A percentile compares a stretch with the other conserved stretches of the same genome.
phyloP scores from a whole-genome alignment of 2,113 vertebrate species.

The Oxyruncus cristatus region DNA sequence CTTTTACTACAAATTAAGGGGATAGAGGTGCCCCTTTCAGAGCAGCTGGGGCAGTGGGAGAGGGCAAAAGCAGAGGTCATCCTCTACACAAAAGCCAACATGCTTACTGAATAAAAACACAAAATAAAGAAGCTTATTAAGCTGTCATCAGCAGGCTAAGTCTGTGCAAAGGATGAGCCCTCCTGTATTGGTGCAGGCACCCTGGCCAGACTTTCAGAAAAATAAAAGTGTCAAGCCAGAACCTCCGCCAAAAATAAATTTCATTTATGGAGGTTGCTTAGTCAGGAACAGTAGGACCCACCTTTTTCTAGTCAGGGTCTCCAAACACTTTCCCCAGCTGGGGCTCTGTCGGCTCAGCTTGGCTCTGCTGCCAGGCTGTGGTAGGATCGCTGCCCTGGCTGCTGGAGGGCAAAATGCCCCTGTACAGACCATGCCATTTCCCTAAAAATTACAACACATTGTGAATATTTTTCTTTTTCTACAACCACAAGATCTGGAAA shows the following conservation, averaged over 20 bases:
- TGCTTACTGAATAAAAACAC: slow-evolving; percentile 66
- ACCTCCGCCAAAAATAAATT: background rate
- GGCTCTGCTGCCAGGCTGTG: accelerated
- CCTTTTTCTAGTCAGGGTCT: background rate
- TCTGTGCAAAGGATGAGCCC: slow-evolving; percentile 14
- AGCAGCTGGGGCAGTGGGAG: background rate
- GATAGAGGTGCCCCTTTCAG: slow-evolving; percentile 55
- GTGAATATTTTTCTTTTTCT: background rate
- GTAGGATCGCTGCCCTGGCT: accelerated
- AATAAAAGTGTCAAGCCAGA: background rate
- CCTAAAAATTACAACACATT: background rate
- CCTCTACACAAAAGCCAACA: slow-evolving; percentile 65
- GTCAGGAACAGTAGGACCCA: background rate
- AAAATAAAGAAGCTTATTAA: slow-evolving; percentile 70
- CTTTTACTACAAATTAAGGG: slow-evolving; percentile 46
- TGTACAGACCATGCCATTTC: accelerated
- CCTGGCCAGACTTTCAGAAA: background rate
- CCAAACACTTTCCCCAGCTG: background rate
- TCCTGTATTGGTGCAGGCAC: background rate
- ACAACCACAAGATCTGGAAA: background rate
- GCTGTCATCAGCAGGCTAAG: slow-evolving; percentile 56
- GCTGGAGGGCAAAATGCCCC: background rate
- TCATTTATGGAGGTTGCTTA: background rate
- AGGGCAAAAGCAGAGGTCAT: slow-evolving; percentile 62
- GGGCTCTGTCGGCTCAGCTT: background rate